These are phyloP conservation scores for Calephelis perditalis DNA, from an alignment of 2,888 invertebrate genomes.

Conservation along the genomic window DNA sequence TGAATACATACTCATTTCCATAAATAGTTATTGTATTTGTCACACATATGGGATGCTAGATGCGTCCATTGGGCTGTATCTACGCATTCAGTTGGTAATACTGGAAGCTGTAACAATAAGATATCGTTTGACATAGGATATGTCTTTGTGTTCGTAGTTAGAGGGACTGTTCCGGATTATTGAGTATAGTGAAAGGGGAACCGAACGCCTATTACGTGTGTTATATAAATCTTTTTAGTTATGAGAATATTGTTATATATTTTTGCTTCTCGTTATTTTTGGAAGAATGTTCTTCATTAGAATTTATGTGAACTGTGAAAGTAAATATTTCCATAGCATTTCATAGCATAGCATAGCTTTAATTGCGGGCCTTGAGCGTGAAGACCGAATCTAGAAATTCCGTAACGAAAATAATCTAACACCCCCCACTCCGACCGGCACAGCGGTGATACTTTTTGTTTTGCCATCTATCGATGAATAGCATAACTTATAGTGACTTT, in stretches of 20 bases:
- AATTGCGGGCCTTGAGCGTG: too few species aligned
- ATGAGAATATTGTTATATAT: background rate
- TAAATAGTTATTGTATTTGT: constrained; percentile 10
- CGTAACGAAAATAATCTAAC: too few species aligned
- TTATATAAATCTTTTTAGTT: background rate
- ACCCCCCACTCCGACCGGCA: too few species aligned
- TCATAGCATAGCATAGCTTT: too few species aligned
- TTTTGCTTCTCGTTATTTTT: background rate
- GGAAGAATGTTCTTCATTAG: too few species aligned
- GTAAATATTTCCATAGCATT: too few species aligned
- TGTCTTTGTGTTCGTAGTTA: constrained; percentile 6
- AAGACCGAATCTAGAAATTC: too few species aligned
- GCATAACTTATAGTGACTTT: too few species aligned
- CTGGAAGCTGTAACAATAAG: constrained; percentile 10
- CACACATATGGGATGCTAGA: constrained; percentile 1
- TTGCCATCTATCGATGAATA: too few species aligned
- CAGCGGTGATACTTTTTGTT: too few species aligned
- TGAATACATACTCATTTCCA: background rate
- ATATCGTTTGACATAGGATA: constrained; percentile 11
- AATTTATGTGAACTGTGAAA: too few species aligned
- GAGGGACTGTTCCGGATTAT: constrained; percentile 1
- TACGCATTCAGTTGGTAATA: constrained; percentile 10
- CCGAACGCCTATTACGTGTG: background rate
- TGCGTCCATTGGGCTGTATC: constrained; percentile 5
- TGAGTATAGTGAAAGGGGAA: constrained; percentile 1